A percentile compares a stretch with the other conserved stretches of the same genome.
Evolutionary conservation across 1,140 invertebrate genomes (phyloP).

Genomic region (Drosophila bocqueti): DNA sequence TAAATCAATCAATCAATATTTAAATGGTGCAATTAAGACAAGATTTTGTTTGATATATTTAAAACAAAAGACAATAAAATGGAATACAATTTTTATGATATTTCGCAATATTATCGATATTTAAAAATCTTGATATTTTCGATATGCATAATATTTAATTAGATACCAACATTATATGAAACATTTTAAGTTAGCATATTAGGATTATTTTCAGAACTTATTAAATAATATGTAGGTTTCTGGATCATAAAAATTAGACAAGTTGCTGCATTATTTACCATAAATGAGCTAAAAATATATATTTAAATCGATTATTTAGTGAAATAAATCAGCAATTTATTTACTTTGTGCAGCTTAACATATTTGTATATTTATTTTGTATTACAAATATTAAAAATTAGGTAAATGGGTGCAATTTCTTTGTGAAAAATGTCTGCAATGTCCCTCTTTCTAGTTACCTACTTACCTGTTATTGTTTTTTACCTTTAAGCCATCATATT

Average conservation of each 20-base stretch:
- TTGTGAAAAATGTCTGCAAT: neutral
- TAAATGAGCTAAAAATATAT: neutral
- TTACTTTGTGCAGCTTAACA: neutral
- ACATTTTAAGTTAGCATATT: no score
- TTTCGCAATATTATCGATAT: neutral
- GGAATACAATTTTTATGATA: no score
- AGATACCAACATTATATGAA: no score
- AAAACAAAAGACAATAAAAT: no score
- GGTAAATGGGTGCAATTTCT: neutral
- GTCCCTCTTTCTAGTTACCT: neutral
- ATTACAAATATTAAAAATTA: neutral
- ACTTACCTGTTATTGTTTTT: neutral
- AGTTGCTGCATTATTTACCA: neutral
- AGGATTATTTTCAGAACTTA: no score
- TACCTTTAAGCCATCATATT: slow-evolving; percentile 5
- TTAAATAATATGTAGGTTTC: no score
- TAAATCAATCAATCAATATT: neutral
- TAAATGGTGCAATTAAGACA: neutral
- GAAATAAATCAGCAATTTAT: neutral
- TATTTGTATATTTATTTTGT: neutral
- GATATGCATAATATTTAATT: neutral
- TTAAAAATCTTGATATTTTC: neutral
- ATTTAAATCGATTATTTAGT: neutral
- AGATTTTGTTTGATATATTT: no score
- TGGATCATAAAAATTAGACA: neutral